A percentile compares a stretch with the other conserved stretches of the same genome.
Conservation (phyloP, 2,888 invertebrate genomes). For the Apamea epomidion region DNA sequence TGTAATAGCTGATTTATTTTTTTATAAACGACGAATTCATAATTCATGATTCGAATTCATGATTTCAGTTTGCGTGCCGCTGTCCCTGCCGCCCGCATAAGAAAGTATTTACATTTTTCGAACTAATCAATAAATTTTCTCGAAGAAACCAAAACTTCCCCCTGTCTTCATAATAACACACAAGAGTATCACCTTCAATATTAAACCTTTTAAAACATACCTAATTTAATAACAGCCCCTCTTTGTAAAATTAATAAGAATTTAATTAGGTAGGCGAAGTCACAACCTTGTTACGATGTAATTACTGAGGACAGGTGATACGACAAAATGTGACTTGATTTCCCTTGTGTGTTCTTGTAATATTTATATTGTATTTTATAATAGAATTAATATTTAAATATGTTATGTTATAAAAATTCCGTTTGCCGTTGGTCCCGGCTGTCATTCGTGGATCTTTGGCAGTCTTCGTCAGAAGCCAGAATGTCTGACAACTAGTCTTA, state of each 20-base stretch:
- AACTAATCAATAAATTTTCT: neutral
- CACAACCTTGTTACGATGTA: constrained; percentile 42
- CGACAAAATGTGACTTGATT: constrained; percentile 47
- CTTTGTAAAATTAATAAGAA: constrained; percentile 61
- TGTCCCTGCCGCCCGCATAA: too few species aligned
- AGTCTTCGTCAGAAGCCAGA: too few species aligned
- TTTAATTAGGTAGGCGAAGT: constrained; percentile 65
- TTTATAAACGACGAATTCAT: too few species aligned
- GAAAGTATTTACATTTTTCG: too few species aligned
- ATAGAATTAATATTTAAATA: constrained; percentile 27
- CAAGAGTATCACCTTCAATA: constrained; percentile 19
- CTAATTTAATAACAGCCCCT: constrained; percentile 49
- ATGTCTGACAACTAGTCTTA: too few species aligned
- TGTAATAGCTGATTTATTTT: too few species aligned
- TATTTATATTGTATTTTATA: constrained; percentile 17
- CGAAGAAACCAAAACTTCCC: neutral
- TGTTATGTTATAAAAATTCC: neutral
- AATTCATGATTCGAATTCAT: too few species aligned
- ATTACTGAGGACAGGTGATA: constrained; percentile 47
- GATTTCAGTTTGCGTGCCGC: too few species aligned
- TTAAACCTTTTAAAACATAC: constrained; percentile 33
- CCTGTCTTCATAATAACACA: neutral
- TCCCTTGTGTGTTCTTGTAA: constrained; percentile 50
- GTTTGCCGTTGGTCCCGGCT: too few species aligned
- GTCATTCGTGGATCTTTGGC: too few species aligned